A percentile compares a stretch with the other conserved stretches of the same genome.
Conservation (phyloP, 2,888 invertebrate genomes). For the Tupiocoris notatus region DNA sequence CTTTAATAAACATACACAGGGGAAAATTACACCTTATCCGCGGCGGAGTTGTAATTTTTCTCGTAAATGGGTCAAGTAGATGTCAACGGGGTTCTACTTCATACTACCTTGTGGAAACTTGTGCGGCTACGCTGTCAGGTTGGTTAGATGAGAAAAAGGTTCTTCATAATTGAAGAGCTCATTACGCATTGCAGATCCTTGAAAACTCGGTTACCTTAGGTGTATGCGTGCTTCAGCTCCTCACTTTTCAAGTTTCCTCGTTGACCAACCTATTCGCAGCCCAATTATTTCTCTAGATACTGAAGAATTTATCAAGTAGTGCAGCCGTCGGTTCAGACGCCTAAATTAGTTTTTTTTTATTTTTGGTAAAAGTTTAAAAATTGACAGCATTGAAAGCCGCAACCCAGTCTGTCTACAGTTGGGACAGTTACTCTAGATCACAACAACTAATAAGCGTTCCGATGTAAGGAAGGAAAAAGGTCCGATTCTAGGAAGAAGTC, state of each 20-base stretch:
- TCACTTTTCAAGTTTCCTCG: conserved; percentile 1
- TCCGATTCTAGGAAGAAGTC: too few relatives aligned
- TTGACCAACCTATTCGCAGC: conserved; percentile 11
- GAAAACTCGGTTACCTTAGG: neutral
- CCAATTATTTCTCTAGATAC: conserved; percentile 21
- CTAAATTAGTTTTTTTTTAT: too few relatives aligned
- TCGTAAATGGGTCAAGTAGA: conserved; percentile 31
- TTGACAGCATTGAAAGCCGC: too few relatives aligned
- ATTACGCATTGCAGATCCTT: conserved; percentile 39
- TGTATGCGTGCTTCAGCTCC: neutral
- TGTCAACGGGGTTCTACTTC: conserved; percentile 6
- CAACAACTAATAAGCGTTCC: too few relatives aligned
- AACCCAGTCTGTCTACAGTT: too few relatives aligned
- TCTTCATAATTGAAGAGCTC: conserved; percentile 42
- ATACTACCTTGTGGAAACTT: too few relatives aligned
- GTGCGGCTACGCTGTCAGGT: neutral
- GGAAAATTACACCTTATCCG: too few relatives aligned
- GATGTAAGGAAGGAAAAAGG: too few relatives aligned
- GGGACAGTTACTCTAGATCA: too few relatives aligned
- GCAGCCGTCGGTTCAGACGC: too few relatives aligned
- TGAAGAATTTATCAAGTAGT: too few relatives aligned
- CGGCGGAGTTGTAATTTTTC: neutral
- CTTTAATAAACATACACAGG: conserved; percentile 21
- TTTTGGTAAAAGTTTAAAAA: too few relatives aligned
- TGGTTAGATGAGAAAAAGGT: conserved; percentile 11